Conservation (phyloP, 23 tunicate genomes). For the Ascidia mentula region DNA sequence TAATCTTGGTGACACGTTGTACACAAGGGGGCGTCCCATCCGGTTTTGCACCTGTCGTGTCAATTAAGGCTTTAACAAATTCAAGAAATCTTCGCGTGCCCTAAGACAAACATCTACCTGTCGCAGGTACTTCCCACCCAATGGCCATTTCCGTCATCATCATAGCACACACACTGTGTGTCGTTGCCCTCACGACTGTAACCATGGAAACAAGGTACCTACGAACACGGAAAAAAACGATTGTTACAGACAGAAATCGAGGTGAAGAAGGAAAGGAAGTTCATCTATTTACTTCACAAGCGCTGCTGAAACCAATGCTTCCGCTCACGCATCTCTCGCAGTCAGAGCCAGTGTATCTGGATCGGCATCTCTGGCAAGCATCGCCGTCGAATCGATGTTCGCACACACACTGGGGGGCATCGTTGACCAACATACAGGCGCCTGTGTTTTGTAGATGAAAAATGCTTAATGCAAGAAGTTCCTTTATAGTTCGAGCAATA, state of each 20-base stretch:
- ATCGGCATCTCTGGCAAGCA: slow-evolving; percentile 28
- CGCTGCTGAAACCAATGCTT: slow-evolving; percentile 20
- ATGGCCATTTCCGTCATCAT: slow-evolving; percentile 21
- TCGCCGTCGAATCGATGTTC: slow-evolving; percentile 28
- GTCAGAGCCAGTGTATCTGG: slow-evolving; percentile 9
- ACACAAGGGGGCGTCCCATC: slow-evolving; percentile 19
- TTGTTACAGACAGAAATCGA: not conserved
- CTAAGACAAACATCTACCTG: not conserved
- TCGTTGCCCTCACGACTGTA: not conserved
- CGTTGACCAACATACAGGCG: slow-evolving; percentile 10
- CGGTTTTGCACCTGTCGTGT: slow-evolving; percentile 13
- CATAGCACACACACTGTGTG: slow-evolving; percentile 25
- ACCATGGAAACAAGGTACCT: slow-evolving; percentile 25
- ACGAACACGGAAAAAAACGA: not conserved
- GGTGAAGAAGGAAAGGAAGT: not conserved
- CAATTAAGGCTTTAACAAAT: not conserved
- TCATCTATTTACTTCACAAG: slow-evolving; percentile 16
- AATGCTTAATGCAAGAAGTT: no score
- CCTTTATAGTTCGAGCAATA: no score
- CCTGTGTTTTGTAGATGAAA: no score
- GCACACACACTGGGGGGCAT: slow-evolving; percentile 28
- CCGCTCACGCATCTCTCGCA: slow-evolving; percentile 25
- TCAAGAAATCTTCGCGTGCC: not conserved
- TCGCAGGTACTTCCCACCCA: slow-evolving; percentile 24
- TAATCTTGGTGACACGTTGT: slow-evolving; percentile 17